These are phyloP conservation scores for Mormoops blainvillei DNA, from an alignment of 2,113 vertebrate species.

Conservation along the genomic window DNA sequence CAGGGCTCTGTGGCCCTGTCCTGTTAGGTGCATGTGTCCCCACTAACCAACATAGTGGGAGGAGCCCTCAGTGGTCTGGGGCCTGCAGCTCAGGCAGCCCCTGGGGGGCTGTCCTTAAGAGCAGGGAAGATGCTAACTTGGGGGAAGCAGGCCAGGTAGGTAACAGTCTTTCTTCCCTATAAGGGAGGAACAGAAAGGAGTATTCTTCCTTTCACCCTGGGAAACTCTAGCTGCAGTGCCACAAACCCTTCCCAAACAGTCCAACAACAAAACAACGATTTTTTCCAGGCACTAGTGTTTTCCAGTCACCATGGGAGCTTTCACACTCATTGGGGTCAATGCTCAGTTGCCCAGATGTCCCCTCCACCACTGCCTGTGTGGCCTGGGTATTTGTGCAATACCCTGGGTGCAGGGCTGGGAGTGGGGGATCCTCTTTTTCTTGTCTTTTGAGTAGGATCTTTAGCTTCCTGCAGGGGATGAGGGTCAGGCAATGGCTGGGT, in stretches of 20 bases:
- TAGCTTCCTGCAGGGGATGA: not conserved
- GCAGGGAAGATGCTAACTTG: not conserved
- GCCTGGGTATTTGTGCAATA: not conserved
- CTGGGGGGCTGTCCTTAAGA: not conserved
- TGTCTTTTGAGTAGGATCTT: not conserved
- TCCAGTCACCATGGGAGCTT: not conserved
- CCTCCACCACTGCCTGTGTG: fast-evolving
- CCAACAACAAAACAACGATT: not conserved
- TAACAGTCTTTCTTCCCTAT: not conserved
- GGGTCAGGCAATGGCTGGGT: not conserved
- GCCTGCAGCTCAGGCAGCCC: not conserved
- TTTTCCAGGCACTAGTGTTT: not conserved
- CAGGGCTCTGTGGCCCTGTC: not conserved
- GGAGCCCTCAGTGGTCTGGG: not conserved
- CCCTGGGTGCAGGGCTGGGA: too few species aligned
- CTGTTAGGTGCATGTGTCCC: not conserved
- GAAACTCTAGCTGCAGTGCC: not conserved
- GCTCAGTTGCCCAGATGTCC: too few species aligned
- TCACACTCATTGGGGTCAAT: not conserved
- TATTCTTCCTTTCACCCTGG: not conserved
- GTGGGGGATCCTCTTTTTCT: not conserved
- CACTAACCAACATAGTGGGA: not conserved
- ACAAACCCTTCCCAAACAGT: not conserved
- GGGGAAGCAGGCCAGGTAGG: not conserved
- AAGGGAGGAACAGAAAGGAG: not conserved